Evolutionary conservation across 2,888 invertebrate genomes (phyloP), one percentile per base, ranked within the genome.

Genomic region (Cerceris rybyensis): DNA sequence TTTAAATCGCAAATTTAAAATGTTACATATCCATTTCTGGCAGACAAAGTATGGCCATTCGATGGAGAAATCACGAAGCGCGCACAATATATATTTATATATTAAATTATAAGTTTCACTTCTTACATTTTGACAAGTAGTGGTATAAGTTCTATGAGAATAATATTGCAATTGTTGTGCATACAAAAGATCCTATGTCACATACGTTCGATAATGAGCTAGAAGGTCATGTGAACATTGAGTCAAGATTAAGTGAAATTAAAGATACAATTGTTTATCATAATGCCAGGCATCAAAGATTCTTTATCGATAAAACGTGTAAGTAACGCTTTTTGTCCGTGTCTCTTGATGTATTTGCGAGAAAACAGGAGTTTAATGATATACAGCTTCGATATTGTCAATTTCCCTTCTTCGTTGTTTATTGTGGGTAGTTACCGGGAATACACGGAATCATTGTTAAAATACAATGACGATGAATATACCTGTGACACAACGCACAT

Each of bases 141-240:
- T 52, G 61, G 54, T 68, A 54, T 52, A 46, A 42, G 71, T 70
- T 75, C 71, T 71, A 57, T 61, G 50, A 66, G 17, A 60, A 66
- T 16, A 28, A 42, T 69, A 57, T 77, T 70, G 64, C 16, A 75
- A 68, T 28, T 63, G 54, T 14, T 61, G 41, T 49, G 28, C 11
- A 28, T 52, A 64, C n/a, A 64, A 64, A 57, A 57, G 55, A 41
- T 64, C 16, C 61, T 41, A 28, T 70, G 70, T 71, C 61, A 61
- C 66, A 61, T 71, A 74, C 64, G 77, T 74, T 77, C 69, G 74
- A 14, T 68, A 66, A 81, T 49, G 17, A 72, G 78, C 71, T 69
- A 58, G 72, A 50, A 69, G 67, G 39, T 81, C 67, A 74, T 75
- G 57, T 70, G 78, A 75, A 76, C 70, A 78, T 69, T 74, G 74